phyloP scores from a whole-genome alignment of 2,888 invertebrate genomes.

The Micoletzkya japonica region DNA sequence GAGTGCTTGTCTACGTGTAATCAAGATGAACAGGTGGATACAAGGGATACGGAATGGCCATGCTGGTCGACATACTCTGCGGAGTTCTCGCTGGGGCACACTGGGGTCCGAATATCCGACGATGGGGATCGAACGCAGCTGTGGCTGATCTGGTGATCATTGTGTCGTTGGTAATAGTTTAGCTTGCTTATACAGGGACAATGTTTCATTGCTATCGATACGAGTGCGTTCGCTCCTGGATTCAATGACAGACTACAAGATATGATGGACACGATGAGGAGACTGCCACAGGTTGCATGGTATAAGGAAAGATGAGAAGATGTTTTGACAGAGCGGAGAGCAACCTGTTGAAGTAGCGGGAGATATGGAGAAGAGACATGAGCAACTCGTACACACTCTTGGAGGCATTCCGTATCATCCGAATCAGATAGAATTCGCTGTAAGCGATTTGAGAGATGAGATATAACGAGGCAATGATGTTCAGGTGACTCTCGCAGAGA shows the following conservation, averaged over 20 bases:
- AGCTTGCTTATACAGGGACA: conserved; percentile 55
- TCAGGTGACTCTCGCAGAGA: conserved; percentile 46
- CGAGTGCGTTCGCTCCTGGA: conserved; percentile 57
- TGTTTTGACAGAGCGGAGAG: conserved; percentile 39
- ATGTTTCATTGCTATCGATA: conserved; percentile 58
- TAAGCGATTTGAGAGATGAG: conserved; percentile 14
- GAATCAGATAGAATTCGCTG: conserved; percentile 51
- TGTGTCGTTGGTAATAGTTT: background rate
- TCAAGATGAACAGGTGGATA: conserved; percentile 77
- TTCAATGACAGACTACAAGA: conserved; percentile 53
- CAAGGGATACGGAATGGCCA: conserved; percentile 83
- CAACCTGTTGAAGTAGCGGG: conserved; percentile 53
- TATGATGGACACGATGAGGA: conserved; percentile 52
- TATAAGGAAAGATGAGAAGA: background rate
- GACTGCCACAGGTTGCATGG: conserved; percentile 42
- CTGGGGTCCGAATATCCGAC: conserved; percentile 79
- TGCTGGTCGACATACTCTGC: conserved; percentile 84
- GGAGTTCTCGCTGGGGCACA: conserved; percentile 77
- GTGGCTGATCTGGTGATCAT: conserved; percentile 70
- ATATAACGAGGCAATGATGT: conserved; percentile 23
- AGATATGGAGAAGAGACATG: conserved; percentile 55
- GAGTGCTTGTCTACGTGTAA: too few species aligned
- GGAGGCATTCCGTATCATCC: conserved; percentile 60
- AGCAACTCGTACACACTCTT: conserved; percentile 44
- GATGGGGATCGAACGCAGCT: conserved; percentile 75